Evolutionary conservation across 2,888 invertebrate genomes (phyloP).

Genomic region (Saturnia pavonia): DNA sequence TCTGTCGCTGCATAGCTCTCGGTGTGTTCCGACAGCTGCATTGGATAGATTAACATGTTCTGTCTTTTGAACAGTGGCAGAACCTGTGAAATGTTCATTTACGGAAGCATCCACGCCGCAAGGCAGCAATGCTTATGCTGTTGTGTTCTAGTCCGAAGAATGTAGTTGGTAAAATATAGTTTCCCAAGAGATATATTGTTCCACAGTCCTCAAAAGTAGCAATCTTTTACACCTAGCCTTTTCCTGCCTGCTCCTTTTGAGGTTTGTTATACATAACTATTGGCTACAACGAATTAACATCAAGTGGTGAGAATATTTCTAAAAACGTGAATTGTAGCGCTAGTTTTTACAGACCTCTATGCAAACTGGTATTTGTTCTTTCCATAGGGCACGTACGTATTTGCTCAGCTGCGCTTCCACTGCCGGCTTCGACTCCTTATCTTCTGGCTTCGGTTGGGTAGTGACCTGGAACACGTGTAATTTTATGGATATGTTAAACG

Average conservation of each 20-base stretch:
- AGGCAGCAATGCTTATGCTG: too few relatives aligned
- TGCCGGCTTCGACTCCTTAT: conserved; percentile 51
- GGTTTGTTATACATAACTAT: neutral
- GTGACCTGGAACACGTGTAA: conserved; percentile 51
- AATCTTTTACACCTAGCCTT: neutral
- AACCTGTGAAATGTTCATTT: neutral
- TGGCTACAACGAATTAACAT: neutral
- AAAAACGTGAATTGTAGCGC: neutral
- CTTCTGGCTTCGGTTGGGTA: conserved; percentile 56
- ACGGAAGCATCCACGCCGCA: too few relatives aligned
- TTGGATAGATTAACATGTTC: neutral
- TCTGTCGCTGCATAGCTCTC: neutral
- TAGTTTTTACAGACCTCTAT: conserved; percentile 83
- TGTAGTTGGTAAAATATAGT: too few relatives aligned
- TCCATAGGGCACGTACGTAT: conserved; percentile 83
- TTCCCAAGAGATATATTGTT: neutral
- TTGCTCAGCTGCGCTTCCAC: conserved; percentile 62
- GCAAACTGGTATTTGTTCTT: conserved; percentile 87
- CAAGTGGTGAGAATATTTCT: neutral
- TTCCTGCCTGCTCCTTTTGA: neutral
- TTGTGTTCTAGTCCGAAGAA: neutral
- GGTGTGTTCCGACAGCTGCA: neutral
- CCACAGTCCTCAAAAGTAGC: neutral
- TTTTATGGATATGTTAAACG: neutral
- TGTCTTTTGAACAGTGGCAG: neutral